Base-by-base conservation (phyloP, 2,888 invertebrate genomes). In the Lamproptera curius region DNA sequence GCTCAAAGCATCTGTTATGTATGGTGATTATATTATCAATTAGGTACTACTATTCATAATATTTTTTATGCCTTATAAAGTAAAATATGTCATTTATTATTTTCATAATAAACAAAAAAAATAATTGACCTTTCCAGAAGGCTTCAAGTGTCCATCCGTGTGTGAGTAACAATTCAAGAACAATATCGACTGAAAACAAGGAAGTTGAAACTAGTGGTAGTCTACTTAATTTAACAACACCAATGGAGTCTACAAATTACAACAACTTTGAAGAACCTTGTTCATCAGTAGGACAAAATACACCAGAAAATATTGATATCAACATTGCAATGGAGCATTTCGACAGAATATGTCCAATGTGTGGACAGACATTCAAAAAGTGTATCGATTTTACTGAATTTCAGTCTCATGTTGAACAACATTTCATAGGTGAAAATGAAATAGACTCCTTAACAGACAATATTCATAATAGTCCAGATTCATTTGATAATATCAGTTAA, bases 301-400 rank as follows among this genome's bases (percentile, higher is more conserved):
- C 59, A 42, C 52, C 59, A 46, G 74, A 75, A 44, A 58, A 53
- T 16, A 53, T 51, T 51, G 69, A 67, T 16, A 69, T 59, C 38
- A 65, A 70, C 17, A 46, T 36, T 11, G 54, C 54, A 38, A 66
- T 65, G 42, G 73, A 75, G 39, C 58, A 63, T 13, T 73, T 68
- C 56, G 83, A 88, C 57, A 92, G 91, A 71, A 91, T 93, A 42
- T 95, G 95, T 62, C 95, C 95, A 0, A 89, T 95, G 81, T 95
- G 95, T 75, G 92, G 91, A 8, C 86, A 89, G 68, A 80, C 84
- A 54, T 95, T 92, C 65, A 79, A 80, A 36, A 89, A 88, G 65
- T 81, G 89, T 46, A 68, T 87, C 9, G 68, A 84, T 15, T 94
- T 94, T 70, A 76, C 89, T 16, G 89, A 90, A 38, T 95, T 95